Conservation (phyloP, 2,797 vertebrate species). For the Mionectes olivaceus region DNA sequence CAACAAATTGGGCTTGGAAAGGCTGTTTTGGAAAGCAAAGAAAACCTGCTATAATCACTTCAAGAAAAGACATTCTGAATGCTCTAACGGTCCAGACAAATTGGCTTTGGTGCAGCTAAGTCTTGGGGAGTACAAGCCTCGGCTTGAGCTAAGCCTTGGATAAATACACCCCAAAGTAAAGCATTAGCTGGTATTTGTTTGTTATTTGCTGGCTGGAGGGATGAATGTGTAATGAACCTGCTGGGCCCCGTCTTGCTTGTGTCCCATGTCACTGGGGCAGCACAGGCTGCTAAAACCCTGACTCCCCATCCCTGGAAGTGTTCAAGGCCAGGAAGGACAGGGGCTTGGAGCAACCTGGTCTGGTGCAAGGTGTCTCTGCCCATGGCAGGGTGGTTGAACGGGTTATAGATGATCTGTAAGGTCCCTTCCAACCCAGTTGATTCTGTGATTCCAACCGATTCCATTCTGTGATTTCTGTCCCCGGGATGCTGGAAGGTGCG, state of each 20-base stretch:
- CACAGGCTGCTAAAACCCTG: not conserved
- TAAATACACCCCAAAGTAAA: constrained; percentile 4
- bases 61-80: not conserved
- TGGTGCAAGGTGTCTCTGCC: not conserved
- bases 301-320: not conserved
- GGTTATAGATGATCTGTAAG: too few relatives aligned
- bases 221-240: not conserved
- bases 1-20: not conserved
- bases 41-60: not conserved
- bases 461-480: fast-evolving
- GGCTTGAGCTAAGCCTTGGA: not conserved
- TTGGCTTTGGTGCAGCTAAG: not conserved
- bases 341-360: not conserved
- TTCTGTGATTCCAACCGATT: not conserved
- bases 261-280: not conserved
- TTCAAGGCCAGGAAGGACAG: not conserved
- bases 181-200: not conserved
- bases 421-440: not conserved
- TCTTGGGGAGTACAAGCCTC: not conserved
- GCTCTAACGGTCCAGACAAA: not conserved
- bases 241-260: not conserved
- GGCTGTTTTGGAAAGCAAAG: constrained; percentile 1
- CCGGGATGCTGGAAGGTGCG: fast-evolving
- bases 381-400: not conserved
- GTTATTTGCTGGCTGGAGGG: not conserved